These are phyloP conservation scores for Stichodactyla mertensii DNA, from an alignment of 64 coral and sea anemone genomes.

Conservation along the genomic window DNA sequence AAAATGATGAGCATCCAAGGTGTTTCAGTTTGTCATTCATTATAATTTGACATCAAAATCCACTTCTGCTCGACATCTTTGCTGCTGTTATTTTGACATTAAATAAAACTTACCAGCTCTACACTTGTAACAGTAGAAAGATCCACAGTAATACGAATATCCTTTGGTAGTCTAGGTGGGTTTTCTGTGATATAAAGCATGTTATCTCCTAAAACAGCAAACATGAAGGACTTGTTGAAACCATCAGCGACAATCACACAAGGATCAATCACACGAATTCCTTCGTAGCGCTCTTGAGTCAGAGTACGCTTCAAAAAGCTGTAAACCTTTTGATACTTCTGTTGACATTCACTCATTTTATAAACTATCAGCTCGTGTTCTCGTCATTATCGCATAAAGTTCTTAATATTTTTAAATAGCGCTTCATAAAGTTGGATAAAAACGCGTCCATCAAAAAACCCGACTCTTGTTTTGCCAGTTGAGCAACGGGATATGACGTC, in stretches of 20 bases:
- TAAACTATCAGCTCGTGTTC: neutral
- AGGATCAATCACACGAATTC: conserved; percentile 82
- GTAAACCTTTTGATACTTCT: conserved; percentile 97
- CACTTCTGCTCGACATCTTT: neutral
- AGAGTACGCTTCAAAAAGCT: conserved; percentile 91
- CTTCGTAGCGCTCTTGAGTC: conserved; percentile 79
- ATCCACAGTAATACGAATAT: conserved; percentile 71
- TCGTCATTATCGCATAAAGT: neutral
- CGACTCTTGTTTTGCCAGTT: neutral
- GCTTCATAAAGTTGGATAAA: neutral
- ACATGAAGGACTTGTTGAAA: conserved; percentile 90
- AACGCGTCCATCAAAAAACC: neutral
- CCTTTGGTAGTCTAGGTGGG: conserved; percentile 76
- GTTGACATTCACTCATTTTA: conserved; percentile 54
- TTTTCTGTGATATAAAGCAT: conserved; percentile 93
- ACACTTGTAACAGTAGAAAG: conserved; percentile 72
- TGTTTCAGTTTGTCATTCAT: too few species aligned
- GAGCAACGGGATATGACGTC: neutral
- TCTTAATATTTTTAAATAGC: neutral
- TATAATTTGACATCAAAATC: neutral
- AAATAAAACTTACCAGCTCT: conserved; percentile 62
- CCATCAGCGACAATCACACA: conserved; percentile 79
- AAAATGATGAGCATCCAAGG: neutral
- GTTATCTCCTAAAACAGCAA: conserved; percentile 78
- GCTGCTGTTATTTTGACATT: neutral